Base-by-base conservation (phyloP, 2,113 vertebrate species). In the Micromys minutus region DNA sequence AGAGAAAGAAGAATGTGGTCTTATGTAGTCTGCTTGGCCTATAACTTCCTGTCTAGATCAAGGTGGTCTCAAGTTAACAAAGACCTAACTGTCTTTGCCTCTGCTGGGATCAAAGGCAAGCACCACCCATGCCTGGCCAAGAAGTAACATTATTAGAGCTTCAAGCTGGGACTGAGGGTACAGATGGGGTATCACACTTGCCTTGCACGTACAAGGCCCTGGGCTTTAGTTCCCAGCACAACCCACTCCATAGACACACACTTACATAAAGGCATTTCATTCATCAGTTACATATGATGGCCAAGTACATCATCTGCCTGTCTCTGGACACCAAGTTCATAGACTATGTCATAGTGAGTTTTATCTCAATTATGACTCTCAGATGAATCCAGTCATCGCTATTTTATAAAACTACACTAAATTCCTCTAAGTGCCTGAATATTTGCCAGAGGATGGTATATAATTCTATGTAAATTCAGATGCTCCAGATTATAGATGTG, bases 91-190 rank as follows among this genome's bases (percentile, higher is more conserved):
- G 47, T 52, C 34, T 87, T 47, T 52, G 45, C 36, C 50, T 55
- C 65, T 71, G 34, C 34, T 71, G 34, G 85, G 22, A 71, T 87
- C 52, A 71, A 87, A 71, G 67, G 47, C 21, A 67, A 71, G 36
- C 15, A 52, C 47, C 22, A 87, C 22, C 65, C 47, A n/a, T 29
- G 36, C 34, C 39, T 22, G 39, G 26, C 29, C 7, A 63, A 34
- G 47, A 92, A 91, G 81, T 69, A 71, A 72, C 55, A 95, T 90
- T 72, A 85, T 88, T 89, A 89, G 42, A 69, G 3, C 26, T 29
- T 67, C 29, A 69, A 57, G 61, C 72, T 47, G 80, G 24, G 7
- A 42, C 77, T 52, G 45, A n/a, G 21, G 5, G 16, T 86, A 67
- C 26, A 81, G 79, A 12, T 83, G 34, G 55, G 55, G 55, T 21